phyloP scores from a whole-genome alignment of 2,113 vertebrate species.

The Pelmatolapia mariae region DNA sequence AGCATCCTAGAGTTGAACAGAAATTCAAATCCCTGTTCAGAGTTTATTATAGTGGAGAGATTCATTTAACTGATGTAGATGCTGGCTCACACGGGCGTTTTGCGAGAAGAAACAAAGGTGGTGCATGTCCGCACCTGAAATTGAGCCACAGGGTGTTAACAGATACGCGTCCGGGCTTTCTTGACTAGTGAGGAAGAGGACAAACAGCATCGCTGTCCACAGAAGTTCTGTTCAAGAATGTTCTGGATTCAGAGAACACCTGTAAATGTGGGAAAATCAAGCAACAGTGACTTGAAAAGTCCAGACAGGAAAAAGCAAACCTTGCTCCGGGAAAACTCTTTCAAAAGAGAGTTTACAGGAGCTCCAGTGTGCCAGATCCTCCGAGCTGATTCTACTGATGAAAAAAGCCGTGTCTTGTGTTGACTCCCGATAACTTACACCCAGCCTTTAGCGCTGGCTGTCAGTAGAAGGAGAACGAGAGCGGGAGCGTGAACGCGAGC shows the following conservation, averaged over 20 bases:
- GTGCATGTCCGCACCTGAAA: neutral
- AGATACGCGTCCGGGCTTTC: neutral
- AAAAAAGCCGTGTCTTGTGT: neutral
- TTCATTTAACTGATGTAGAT: neutral
- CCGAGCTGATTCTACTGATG: neutral
- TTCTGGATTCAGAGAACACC: neutral
- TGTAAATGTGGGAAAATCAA: neutral
- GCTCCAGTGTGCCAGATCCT: neutral
- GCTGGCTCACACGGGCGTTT: neutral
- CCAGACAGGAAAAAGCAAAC: neutral
- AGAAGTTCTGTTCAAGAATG: neutral
- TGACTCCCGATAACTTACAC: neutral
- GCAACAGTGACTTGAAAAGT: neutral
- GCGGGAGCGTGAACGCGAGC: constrained; percentile 73
- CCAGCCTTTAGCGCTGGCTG: constrained; percentile 80
- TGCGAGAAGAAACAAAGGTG: neutral
- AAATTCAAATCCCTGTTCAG: neutral
- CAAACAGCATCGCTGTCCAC: neutral
- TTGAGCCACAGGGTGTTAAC: neutral
- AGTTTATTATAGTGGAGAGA: neutral
- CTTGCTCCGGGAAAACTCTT: neutral
- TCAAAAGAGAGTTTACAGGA: neutral
- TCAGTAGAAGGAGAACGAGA: constrained; percentile 79
- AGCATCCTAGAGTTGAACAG: neutral
- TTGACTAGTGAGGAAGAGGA: neutral